Evolutionary conservation across 2,888 invertebrate species (phyloP).

Genomic region (Leptura quadrifasciata): DNA sequence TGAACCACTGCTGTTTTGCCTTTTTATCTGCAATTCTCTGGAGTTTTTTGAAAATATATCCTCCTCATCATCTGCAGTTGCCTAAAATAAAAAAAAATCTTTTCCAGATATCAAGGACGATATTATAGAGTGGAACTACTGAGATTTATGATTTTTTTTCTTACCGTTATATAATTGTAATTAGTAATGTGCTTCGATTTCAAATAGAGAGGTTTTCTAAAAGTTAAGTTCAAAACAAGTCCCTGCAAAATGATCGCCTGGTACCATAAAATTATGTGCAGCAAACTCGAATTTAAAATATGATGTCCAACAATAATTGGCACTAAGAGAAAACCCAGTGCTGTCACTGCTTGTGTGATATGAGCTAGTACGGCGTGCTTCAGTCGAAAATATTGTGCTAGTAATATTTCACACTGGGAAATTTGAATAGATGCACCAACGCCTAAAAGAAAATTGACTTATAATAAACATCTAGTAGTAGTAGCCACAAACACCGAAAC

Average conservation of each 20-base stretch:
- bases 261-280: constrained; percentile 76
- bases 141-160: constrained; percentile 37
- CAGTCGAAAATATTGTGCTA: constrained; percentile 78
- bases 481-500: no score
- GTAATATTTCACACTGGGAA: constrained; percentile 77
- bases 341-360: constrained; percentile 75
- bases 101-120: neutral
- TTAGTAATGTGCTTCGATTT: constrained; percentile 63
- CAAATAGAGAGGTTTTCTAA: constrained; percentile 76
- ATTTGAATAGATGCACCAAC: constrained; percentile 77
- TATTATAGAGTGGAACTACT: no score
- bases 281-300: constrained; percentile 72
- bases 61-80: constrained; percentile 73
- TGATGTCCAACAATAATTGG: constrained; percentile 76
- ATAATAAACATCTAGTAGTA: no score
- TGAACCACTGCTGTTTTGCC: constrained; percentile 57
- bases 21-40: constrained; percentile 66
- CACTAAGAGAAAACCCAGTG: constrained; percentile 76
- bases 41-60: constrained; percentile 75
- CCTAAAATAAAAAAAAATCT: constrained; percentile 52
- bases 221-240: constrained; percentile 75
- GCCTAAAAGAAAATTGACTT: constrained; percentile 72
- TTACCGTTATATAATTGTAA: constrained; percentile 68
- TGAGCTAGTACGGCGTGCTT: constrained; percentile 76
- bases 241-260: constrained; percentile 78